A percentile compares a stretch with the other conserved stretches of the same genome.
Evolutionary conservation across 1,140 invertebrate genomes (phyloP).

Genomic region (Drosophila kikkawai): DNA sequence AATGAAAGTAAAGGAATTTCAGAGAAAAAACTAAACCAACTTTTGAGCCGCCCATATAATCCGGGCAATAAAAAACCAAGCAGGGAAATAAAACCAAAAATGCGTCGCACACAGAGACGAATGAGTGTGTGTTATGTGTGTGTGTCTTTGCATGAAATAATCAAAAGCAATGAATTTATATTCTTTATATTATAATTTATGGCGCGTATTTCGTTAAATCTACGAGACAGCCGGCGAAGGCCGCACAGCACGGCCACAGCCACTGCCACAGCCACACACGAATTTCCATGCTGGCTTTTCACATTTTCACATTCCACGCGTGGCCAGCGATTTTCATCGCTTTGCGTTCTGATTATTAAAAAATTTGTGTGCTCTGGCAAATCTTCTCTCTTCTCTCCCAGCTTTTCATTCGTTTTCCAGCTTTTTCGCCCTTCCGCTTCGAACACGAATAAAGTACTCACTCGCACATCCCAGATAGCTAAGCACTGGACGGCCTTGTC

Average conservation of each 20-base stretch:
- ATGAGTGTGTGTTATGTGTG: slow-evolving; percentile 11
- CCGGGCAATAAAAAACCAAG: slow-evolving; percentile 39
- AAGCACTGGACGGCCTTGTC: slow-evolving; percentile 32
- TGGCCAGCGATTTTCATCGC: slow-evolving; percentile 58
- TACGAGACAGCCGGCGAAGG: slow-evolving; percentile 48
- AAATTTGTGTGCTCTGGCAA: slow-evolving; percentile 74
- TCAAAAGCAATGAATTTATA: slow-evolving; percentile 75
- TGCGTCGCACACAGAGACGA: slow-evolving; percentile 9
- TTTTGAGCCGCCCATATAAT: slow-evolving; percentile 45
- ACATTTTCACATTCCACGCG: slow-evolving; percentile 79
- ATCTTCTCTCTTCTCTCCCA: not conserved
- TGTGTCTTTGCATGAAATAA: slow-evolving; percentile 42
- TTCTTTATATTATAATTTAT: slow-evolving; percentile 78
- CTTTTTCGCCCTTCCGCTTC: slow-evolving; percentile 46
- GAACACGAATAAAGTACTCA: slow-evolving; percentile 33
- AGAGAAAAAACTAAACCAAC: slow-evolving; percentile 36
- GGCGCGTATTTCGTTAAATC: slow-evolving; percentile 65
- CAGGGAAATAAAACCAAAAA: slow-evolving; percentile 31
- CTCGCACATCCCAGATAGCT: slow-evolving; percentile 44
- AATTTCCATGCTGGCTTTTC: slow-evolving; percentile 72
- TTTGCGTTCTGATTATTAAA: slow-evolving; percentile 76
- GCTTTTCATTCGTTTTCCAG: slow-evolving; percentile 19
- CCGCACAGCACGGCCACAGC: slow-evolving; percentile 18
- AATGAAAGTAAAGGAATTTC: slow-evolving; percentile 9
- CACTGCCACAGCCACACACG: slow-evolving; percentile 25